Evolutionary conservation across 2,888 invertebrate species (phyloP), one percentile per base, ranked within the genome.

Genomic region (Parnassius apollo): DNA sequence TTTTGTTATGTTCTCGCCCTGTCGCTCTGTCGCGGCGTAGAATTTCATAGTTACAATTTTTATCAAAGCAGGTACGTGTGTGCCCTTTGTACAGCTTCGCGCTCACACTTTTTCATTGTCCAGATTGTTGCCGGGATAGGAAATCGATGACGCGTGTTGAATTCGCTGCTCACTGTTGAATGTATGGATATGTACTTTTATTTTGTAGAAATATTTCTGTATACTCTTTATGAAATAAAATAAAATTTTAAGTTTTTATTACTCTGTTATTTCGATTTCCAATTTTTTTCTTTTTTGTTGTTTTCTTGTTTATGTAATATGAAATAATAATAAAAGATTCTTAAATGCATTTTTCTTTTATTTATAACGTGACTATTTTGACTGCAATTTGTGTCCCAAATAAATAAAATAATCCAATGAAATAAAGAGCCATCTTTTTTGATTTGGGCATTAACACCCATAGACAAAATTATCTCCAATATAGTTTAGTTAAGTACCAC

Each of bases 81-180:
- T 65, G 67, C 69, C 76, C 74, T 82, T 85, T 86, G 81, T 68
- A 71, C 69, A 69, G 69, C 71, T 73, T 69, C 69, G 69, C 72
- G 72, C 72, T 71, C 74, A 70, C 75, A 76, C 78, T 80, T 76
- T 76, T 75, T 75, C 75, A 82, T 81, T 85, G 85, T 81, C 77
- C 80, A 82, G 76, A 82, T 81, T 75, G 76, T 71, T 72, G 66
- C 68, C 68, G 69, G 71, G 78, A 76, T 78, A 79, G 79, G 78
- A 83, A 82, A 85, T 81, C 77, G 80, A 82, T 81, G 81, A 79
- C 78, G 77, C 75, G 78, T 72, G 70, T 74, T 70, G 74, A 80
- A 81, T 81, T 75, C 75, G 69, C 64, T 62, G 62, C 58, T 65
- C 66, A 65, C 65, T 63, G 65, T 66, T 63, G 59, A 66, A 65